phyloP scores from a whole-genome alignment of 1,140 invertebrate species.

The Rhopalosiphum maidis region DNA sequence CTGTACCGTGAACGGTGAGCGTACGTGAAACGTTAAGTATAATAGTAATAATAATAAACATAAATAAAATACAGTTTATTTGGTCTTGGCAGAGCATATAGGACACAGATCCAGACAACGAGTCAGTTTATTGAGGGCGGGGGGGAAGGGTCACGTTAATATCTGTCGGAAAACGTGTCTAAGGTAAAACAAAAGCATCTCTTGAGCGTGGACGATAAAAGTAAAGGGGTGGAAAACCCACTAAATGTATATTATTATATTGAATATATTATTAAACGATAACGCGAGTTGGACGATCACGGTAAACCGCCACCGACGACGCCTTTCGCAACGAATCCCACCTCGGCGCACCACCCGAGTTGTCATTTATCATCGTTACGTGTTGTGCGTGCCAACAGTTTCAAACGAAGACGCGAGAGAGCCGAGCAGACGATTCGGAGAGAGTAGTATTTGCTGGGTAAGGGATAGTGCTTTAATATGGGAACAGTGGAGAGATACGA shows the following conservation, averaged over 20 bases:
- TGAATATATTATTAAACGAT: background rate
- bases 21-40: background rate
- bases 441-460: background rate
- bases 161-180: no score
- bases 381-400: conserved; percentile 50
- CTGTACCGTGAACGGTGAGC: background rate
- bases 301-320: background rate
- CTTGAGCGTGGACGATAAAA: background rate
- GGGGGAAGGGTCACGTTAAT: no score
- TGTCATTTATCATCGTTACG: conserved; percentile 55
- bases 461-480: background rate
- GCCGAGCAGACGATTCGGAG: background rate
- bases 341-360: background rate
- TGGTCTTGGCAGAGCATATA: no score
- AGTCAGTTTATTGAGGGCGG: no score
- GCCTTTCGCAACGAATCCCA: background rate
- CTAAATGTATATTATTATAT: no score
- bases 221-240: background rate
- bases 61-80: background rate
- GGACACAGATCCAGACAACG: no score
- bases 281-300: background rate
- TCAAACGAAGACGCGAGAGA: background rate
- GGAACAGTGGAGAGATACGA: background rate
- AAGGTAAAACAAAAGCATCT: background rate
- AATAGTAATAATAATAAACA: background rate